Percentiles rank a stretch among this genome's conserved stretches.
These are phyloP conservation scores for Cheilosia scutellata DNA, from an alignment of 2,888 invertebrate species.

Conservation along the genomic window DNA sequence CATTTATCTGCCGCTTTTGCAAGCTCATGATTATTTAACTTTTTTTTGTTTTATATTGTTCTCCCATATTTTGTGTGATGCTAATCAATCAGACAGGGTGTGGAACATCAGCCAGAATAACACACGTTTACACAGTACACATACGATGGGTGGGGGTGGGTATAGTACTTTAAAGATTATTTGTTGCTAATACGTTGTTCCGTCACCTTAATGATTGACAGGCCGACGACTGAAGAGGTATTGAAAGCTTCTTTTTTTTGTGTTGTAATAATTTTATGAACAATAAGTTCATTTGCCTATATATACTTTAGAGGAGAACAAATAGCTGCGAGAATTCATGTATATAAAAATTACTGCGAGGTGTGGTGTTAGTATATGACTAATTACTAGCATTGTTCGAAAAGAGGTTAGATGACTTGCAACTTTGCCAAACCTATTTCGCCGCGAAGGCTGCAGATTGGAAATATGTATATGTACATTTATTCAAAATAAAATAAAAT, in stretches of 20 bases:
- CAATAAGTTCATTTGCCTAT: conserved; percentile 54
- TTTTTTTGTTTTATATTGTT: conserved; percentile 33
- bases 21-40: conserved; percentile 62
- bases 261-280: conserved; percentile 19
- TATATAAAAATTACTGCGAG: conserved; percentile 2
- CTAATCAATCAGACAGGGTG: conserved; percentile 66
- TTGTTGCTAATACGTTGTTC: conserved; percentile 58
- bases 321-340: neutral
- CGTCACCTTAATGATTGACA: conserved; percentile 61
- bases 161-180: conserved; percentile 22
- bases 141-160: neutral
- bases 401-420: conserved; percentile 52
- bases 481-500: neutral
- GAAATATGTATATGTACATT: conserved; percentile 16
- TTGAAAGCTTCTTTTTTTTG: conserved; percentile 22
- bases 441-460: conserved; percentile 18
- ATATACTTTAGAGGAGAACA: neutral
- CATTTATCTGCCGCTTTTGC: conserved; percentile 56
- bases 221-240: conserved; percentile 5
- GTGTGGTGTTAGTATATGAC: conserved; percentile 50
- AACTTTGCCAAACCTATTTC: conserved; percentile 21
- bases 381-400: conserved; percentile 38
- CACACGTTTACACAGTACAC: conserved; percentile 7
- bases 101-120: conserved; percentile 39
- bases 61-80: conserved; percentile 45